Evolutionary conservation across 2,888 invertebrate genomes (phyloP).

Genomic region (Andricus quercusramuli): DNA sequence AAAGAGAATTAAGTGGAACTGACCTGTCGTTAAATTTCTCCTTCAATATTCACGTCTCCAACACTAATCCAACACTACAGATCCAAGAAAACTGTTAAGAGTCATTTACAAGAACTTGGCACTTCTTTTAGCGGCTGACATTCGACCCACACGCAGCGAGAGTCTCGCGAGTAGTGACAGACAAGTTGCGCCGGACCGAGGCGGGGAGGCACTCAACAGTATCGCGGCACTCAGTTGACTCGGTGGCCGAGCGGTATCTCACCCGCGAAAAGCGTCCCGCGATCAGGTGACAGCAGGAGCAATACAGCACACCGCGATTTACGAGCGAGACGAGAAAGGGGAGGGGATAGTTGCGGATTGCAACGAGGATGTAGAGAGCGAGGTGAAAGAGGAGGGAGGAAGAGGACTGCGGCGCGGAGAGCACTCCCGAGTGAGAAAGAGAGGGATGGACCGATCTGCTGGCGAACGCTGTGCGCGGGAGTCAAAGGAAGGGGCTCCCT

Average conservation of each 20-base stretch:
- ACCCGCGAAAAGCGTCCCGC: conserved; percentile 76
- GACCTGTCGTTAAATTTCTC: not conserved
- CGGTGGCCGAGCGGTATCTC: conserved; percentile 73
- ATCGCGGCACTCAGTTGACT: conserved; percentile 68
- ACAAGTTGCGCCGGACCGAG: conserved; percentile 24
- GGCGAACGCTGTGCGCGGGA: conserved; percentile 54
- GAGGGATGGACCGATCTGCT: conserved; percentile 48
- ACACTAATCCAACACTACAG: not conserved
- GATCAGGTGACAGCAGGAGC: conserved; percentile 74
- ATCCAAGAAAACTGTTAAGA: not conserved
- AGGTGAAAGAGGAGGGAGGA: conserved; percentile 56
- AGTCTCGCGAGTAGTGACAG: conserved; percentile 35
- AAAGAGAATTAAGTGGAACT: conserved; percentile 9
- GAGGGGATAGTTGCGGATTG: conserved; percentile 39
- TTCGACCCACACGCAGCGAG: conserved; percentile 31
- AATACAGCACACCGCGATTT: conserved; percentile 60
- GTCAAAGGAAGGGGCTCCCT: conserved; percentile 58
- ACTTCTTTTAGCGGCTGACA: not conserved
- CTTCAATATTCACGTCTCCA: not conserved
- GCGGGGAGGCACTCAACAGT: conserved; percentile 46
- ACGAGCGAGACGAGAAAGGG: conserved; percentile 53
- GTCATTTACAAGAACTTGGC: not conserved
- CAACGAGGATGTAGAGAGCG: conserved; percentile 45
- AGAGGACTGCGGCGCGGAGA: conserved; percentile 46
- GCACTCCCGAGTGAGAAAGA: conserved; percentile 50